Evolutionary conservation across 2,888 invertebrate genomes (phyloP), one percentile per base, ranked within the genome.

Genomic region (Sceliomorpha sp.): DNA sequence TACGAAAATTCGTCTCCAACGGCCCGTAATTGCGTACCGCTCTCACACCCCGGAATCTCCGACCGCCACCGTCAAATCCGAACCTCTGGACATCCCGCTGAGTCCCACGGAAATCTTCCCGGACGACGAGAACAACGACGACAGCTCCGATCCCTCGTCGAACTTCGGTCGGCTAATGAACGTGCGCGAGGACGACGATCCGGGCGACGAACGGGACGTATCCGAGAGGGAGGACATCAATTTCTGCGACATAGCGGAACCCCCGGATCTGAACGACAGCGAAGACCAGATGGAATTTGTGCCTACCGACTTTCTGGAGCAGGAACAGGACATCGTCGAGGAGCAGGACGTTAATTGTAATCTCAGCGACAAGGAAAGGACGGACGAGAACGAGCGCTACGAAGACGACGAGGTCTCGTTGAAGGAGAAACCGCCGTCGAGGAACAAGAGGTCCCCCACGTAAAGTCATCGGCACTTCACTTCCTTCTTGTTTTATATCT

Each of bases 251-350:
- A 56, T 83, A 32, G 69, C 82, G 10, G 80, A 72, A 2, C 78
- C 80, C 1, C 76, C 79, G 0, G 84, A 85, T 51, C 74, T 78
- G 9, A 82, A 84, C 44, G 85, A 84, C 45, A 75, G 66, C 24
- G 87, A 87, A 36, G 87, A 87, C 39, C 85, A 72, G 10, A 84
- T 86, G 85, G 88, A 88, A 78, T 88, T 88, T 45, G 87, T 88
- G 40, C 88, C 88, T 3, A 86, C 88, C n/a, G 88, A 88, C 56
- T 88, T 88, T 74, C 76, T 88, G 32, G 88, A 87, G 9, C 88
- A 88, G 60, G 87, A 86, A 74, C 87, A 86, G 39, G 86, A 87
- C 14, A 85, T 86, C 20, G 78, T 83, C 1, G 88, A 87, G 37
- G 87, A 87, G 40, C 73, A 78, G 17, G 86, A 86, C 36, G 74